These are phyloP conservation scores for Erpornis zantholeuca DNA, from an alignment of 2,113 vertebrate species.

Conservation along the genomic window DNA sequence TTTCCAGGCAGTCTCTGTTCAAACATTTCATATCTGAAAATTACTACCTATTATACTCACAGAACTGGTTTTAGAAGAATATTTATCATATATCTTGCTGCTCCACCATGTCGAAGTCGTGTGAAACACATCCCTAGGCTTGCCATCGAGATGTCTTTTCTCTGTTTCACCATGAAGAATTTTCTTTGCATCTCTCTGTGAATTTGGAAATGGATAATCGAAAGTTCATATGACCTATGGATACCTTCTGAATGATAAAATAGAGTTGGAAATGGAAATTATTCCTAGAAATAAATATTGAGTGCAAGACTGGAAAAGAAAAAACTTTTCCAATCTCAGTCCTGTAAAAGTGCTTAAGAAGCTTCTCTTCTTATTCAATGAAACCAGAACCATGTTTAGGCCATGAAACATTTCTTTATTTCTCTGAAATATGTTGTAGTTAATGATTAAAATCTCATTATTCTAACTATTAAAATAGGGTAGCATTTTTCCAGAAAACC, in stretches of 20 bases:
- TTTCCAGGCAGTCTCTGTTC: not conserved
- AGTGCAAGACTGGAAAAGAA: not conserved
- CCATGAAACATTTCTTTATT: not conserved
- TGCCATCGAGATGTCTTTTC: not conserved
- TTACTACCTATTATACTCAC: not conserved
- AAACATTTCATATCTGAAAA: not conserved
- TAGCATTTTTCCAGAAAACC: not conserved
- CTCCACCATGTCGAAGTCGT: not conserved
- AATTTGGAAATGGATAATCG: not conserved
- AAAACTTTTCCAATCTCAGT: not conserved
- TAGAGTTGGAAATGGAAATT: not conserved
- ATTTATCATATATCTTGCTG: not conserved
- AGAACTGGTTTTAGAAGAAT: not conserved
- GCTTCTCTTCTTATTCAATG: not conserved
- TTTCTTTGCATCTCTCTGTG: not conserved
- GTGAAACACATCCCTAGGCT: not conserved
- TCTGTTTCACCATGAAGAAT: not conserved
- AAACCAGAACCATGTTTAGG: not conserved
- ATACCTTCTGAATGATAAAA: not conserved
- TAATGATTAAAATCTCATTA: not conserved
- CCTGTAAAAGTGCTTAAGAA: not conserved
- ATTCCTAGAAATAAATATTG: not conserved
- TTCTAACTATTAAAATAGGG: not conserved
- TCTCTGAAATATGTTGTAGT: not conserved
- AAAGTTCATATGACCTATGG: not conserved